Percentiles rank a stretch among this genome's conserved stretches.
phyloP scores from a whole-genome alignment of 2,888 invertebrate species.

The Drosophila leonis region DNA sequence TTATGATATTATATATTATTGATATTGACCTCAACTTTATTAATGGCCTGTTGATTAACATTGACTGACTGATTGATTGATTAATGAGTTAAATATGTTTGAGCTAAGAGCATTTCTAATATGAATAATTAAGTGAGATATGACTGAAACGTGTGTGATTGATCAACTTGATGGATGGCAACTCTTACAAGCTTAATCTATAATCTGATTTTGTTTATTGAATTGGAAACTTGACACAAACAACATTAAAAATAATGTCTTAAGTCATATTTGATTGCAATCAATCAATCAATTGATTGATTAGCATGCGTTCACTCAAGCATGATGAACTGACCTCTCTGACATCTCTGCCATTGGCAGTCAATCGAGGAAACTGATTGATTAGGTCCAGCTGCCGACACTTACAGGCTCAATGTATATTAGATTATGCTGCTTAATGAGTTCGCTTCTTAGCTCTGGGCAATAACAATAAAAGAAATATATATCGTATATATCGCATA shows the following conservation, averaged over 20 bases:
- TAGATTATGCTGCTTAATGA: slow-evolving; percentile 7
- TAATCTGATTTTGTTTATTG: not conserved
- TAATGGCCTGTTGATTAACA: not conserved
- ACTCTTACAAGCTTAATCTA: not conserved
- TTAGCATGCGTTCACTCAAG: not conserved
- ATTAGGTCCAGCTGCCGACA: slow-evolving; percentile 4
- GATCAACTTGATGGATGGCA: not conserved
- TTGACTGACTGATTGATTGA: not conserved
- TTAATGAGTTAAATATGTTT: not conserved
- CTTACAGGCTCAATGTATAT: not conserved
- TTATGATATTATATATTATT: too few relatives aligned
- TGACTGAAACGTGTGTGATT: not conserved
- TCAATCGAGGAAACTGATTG: slow-evolving; percentile 8
- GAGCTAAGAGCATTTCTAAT: too few relatives aligned
- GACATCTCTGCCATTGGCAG: not conserved
- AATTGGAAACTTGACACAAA: not conserved
- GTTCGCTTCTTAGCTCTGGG: not conserved
- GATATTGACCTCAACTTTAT: too few relatives aligned
- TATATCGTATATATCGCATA: not conserved
- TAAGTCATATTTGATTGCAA: not conserved
- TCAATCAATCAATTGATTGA: not conserved
- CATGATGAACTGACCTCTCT: not conserved
- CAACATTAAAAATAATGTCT: not conserved
- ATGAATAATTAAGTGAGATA: not conserved
- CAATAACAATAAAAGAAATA: not conserved